Conservation (phyloP, 2,797 vertebrate genomes). For the Lepidocolaptes lacrymiger region DNA sequence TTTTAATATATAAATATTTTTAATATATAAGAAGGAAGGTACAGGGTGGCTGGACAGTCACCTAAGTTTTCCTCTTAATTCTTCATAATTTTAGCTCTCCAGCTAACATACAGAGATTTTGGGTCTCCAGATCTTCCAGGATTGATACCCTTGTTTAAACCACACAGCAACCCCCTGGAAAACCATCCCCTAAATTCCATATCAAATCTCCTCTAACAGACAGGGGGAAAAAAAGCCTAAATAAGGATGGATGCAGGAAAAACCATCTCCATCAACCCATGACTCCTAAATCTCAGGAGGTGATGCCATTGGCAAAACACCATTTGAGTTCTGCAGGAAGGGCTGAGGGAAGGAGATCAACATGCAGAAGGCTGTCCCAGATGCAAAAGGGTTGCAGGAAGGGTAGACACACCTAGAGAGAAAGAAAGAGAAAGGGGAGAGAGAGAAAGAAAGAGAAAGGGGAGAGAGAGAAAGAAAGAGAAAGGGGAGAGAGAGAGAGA, state of each 20-base stretch:
- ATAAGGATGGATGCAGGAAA: background rate
- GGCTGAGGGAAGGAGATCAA: background rate
- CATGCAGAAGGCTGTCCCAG: background rate
- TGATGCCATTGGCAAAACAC: accelerated
- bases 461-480: no score
- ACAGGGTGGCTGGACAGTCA: background rate
- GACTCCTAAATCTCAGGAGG: background rate
- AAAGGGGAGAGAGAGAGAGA: no score
- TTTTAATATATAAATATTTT: background rate
- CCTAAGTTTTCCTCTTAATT: background rate
- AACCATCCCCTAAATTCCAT: background rate
- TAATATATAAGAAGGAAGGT: background rate
- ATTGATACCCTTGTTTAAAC: background rate
- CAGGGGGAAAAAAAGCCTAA: background rate
- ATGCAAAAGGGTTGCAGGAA: background rate
- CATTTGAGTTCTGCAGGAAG: background rate
- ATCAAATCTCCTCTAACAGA: background rate
- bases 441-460: no score
- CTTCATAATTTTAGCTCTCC: background rate
- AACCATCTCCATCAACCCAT: background rate
- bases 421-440: no score
- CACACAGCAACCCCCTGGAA: background rate
- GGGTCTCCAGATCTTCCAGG: background rate
- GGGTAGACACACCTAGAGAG: background rate
- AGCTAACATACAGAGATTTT: background rate